Conservation (phyloP, 2,797 vertebrate genomes). For the Leptodactylus fallax region DNA sequence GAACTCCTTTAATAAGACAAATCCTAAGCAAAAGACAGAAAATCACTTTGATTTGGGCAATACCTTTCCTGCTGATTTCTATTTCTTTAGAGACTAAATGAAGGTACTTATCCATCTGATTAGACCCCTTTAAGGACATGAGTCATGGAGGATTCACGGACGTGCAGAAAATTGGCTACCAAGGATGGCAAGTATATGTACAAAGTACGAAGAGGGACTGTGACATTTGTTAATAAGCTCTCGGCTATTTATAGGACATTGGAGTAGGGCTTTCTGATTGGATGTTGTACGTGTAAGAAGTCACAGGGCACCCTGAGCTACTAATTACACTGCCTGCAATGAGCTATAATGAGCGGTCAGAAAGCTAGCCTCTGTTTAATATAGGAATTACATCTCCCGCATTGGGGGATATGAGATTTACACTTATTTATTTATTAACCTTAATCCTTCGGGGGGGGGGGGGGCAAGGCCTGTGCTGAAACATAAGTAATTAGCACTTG, state of each 20-base stretch:
- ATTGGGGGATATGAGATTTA: background rate
- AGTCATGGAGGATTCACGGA: slow-evolving; percentile 4
- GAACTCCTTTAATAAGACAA: background rate
- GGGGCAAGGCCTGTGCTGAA: background rate
- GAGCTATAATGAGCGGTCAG: background rate
- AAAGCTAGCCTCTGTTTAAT: slow-evolving; percentile 8
- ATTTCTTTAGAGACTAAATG: background rate
- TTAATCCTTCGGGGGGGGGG: background rate
- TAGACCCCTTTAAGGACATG: background rate
- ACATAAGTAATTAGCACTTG: background rate
- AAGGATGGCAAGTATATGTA: background rate
- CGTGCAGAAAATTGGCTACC: slow-evolving; percentile 9
- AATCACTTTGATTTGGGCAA: background rate
- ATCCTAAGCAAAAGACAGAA: background rate
- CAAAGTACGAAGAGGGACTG: background rate
- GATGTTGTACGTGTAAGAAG: background rate
- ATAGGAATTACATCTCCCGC: background rate
- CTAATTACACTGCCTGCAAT: slow-evolving; percentile 29
- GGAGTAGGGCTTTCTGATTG: background rate
- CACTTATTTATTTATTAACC: background rate
- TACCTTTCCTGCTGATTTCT: slow-evolving; percentile 3
- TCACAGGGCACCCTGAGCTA: slow-evolving; percentile 8
- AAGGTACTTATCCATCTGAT: slow-evolving; percentile 16
- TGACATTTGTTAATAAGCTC: slow-evolving; percentile 36
- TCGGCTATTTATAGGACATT: slow-evolving; percentile 18